Percentiles rank a stretch among this genome's conserved stretches.
Evolutionary conservation across 2,888 invertebrate species (phyloP).

Genomic region (Euclidia mi): DNA sequence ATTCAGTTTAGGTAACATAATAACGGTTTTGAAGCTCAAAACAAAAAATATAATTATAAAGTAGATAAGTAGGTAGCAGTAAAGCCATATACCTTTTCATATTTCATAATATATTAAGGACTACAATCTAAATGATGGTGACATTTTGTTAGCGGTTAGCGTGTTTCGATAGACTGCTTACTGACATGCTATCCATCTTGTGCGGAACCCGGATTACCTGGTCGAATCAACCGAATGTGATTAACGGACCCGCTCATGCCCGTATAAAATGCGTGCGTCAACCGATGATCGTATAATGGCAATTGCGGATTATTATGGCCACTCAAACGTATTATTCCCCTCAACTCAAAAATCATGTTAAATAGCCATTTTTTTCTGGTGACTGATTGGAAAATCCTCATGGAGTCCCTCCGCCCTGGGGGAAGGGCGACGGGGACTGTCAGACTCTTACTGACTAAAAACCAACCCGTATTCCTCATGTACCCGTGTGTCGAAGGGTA

Average conservation of each 20-base stretch:
- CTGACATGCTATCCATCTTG: slow-evolving; percentile 68
- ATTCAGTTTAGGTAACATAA: too few relatives aligned
- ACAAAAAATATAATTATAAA: too few relatives aligned
- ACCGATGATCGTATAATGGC: slow-evolving; percentile 38
- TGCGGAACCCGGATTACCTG: slow-evolving; percentile 61
- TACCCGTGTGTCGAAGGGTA: too few relatives aligned
- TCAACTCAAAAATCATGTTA: slow-evolving; percentile 41
- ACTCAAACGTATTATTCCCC: slow-evolving; percentile 41
- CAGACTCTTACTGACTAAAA: too few relatives aligned
- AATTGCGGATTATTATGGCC: slow-evolving; percentile 51
- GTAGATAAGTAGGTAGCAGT: too few relatives aligned
- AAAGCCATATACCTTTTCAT: too few relatives aligned
- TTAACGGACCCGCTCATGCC: slow-evolving; percentile 63
- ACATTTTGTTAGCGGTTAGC: slow-evolving; percentile 54
- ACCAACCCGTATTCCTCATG: too few relatives aligned
- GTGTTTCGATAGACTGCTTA: slow-evolving; percentile 52
- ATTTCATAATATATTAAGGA: not conserved
- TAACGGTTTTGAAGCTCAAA: too few relatives aligned
- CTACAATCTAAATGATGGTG: slow-evolving; percentile 41
- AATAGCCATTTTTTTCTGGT: too few relatives aligned
- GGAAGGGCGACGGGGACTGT: too few relatives aligned
- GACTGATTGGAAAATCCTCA: too few relatives aligned
- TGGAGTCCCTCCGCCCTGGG: too few relatives aligned
- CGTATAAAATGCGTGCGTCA: slow-evolving; percentile 62
- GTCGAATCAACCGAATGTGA: slow-evolving; percentile 68